phyloP scores from a whole-genome alignment of 2,888 invertebrate genomes.

The Macrophya alboannulata region DNA sequence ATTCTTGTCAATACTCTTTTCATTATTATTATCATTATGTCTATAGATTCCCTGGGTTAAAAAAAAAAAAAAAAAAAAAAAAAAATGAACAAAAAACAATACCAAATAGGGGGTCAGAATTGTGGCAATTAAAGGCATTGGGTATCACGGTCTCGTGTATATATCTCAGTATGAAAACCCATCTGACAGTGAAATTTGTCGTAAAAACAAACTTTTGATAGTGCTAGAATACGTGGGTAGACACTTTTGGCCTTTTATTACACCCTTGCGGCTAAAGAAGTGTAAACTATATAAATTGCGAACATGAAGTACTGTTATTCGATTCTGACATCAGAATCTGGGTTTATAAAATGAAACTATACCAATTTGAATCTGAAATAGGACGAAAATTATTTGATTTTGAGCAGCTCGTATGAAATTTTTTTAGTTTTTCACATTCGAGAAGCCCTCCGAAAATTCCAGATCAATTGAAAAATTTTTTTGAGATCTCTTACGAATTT shows the following conservation, averaged over 20 bases:
- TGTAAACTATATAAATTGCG: constrained; percentile 17
- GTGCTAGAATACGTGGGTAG: background rate
- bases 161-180: background rate
- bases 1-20: background rate
- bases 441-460: too few species aligned
- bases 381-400: too few species aligned
- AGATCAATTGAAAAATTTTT: too few species aligned
- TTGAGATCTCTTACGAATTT: too few species aligned
- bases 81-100: background rate
- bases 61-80: background rate
- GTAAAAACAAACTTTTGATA: constrained; percentile 35
- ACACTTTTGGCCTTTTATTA: constrained; percentile 13
- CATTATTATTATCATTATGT: background rate
- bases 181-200: constrained; percentile 25
- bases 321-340: background rate
- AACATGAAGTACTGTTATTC: background rate
- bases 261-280: constrained; percentile 1
- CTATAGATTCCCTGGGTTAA: background rate
- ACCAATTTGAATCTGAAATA: too few species aligned
- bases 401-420: too few species aligned
- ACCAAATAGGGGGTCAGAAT: background rate
- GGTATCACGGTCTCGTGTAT: background rate
- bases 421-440: too few species aligned
- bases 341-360: background rate
- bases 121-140: background rate